Evolutionary conservation across 1,140 invertebrate species (phyloP), one percentile per base, ranked within the genome.

Genomic region (Meloidogyne chitwoodi): DNA sequence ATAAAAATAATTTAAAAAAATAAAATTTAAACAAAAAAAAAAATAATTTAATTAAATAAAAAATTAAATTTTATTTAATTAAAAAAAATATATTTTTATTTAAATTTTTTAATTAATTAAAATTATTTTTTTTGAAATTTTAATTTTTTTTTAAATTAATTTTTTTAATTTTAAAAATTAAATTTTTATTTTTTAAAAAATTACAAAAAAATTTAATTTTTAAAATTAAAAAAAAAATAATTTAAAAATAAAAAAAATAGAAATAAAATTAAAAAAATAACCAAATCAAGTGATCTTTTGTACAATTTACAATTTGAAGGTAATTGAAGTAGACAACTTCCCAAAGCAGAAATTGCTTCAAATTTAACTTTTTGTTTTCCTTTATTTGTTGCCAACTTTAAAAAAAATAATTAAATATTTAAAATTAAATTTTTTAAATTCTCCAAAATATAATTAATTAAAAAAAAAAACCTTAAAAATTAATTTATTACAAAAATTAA

Each of bases 381-480:
- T 68, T 80, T 79, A 5, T 8, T 38, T 26, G 34, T 22, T 14
- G 74, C 38, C 22, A 73, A 24, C 79, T 80, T 38, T n/a, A 79
- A 71, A 29, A 34, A 41, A 12, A 78, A 79, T 27, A 16, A 10
- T 19, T 34, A 79, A 26, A 70, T 75, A 69, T 29, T 19, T n/a
- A 24, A 19, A 29, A 68, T 27, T 22, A n/a, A 27, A 10, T 68
- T n/a, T 41, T 34, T 4, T 67, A 3, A 2, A 19, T n/a, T 67
- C 27, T 27, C 1, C 8, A 4, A 34, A n/a, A n/a, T n/a, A n/a
- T n/a, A n/a, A n/a, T n/a, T n/a, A n/a, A n/a, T n/a, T n/a, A n/a
- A n/a, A n/a, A n/a, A n/a, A n/a, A n/a, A n/a, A n/a, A n/a, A 83
- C 80, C 75, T 79, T 68, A 41, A 81, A 31, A 31, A 83, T 26